Percentiles rank a stretch among this genome's conserved stretches.
These are phyloP conservation scores for Psophia crepitans DNA, from an alignment of 2,113 vertebrate species.

Conservation along the genomic window DNA sequence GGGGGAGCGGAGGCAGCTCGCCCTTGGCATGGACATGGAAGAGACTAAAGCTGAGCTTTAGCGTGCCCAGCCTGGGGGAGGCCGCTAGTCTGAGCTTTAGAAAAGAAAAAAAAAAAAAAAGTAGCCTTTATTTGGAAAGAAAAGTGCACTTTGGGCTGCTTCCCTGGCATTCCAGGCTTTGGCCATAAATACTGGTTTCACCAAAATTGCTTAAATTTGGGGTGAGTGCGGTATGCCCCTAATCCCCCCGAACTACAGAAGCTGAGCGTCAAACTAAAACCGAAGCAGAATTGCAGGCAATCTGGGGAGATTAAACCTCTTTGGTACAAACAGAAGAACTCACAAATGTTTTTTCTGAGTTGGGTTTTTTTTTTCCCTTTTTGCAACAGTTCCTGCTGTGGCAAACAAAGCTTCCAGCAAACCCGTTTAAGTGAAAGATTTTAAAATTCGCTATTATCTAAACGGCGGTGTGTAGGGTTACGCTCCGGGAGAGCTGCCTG, in stretches of 20 bases:
- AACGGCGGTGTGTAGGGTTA: background rate
- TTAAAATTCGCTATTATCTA: background rate
- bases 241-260: rapidly evolving
- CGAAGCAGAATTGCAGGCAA: background rate
- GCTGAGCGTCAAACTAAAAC: background rate
- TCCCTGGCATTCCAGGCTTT: background rate
- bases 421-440: background rate
- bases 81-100: background rate
- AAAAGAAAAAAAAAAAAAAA: too few species aligned
- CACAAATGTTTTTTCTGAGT: background rate
- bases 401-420: background rate
- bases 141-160: background rate
- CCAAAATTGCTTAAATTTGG: background rate
- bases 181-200: background rate
- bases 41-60: background rate
- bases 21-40: background rate
- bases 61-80: background rate
- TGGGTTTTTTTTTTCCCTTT: background rate
- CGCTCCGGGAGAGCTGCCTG: background rate
- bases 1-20: background rate
- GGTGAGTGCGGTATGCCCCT: rapidly evolving
- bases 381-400: background rate
- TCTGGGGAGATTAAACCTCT: background rate
- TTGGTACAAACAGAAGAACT: background rate
- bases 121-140: too few species aligned